Percentiles rank a stretch among this genome's conserved stretches.
Conservation (phyloP, 2,113 vertebrate genomes). For the Neomonachus schauinslandi region DNA sequence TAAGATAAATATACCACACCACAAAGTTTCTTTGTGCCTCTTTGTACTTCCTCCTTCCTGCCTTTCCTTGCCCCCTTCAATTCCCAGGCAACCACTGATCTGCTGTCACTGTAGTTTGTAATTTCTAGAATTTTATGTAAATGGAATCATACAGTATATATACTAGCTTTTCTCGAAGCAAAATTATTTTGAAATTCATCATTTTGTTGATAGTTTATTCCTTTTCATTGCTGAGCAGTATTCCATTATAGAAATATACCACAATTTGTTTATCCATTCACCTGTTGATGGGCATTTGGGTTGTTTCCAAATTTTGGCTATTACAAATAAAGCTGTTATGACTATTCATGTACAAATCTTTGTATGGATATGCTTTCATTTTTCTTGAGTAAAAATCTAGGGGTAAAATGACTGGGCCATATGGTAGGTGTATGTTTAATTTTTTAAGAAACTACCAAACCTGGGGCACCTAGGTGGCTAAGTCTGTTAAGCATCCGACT, state of each 20-base stretch:
- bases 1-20: background rate
- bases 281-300: background rate
- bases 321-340: background rate
- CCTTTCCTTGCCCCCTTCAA: background rate
- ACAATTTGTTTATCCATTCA: background rate
- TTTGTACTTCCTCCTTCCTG: background rate
- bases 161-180: background rate
- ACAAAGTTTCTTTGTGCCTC: background rate
- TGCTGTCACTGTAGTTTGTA: background rate
- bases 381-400: background rate
- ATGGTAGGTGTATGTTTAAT: background rate
- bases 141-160: background rate
- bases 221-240: conserved; percentile 1
- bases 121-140: background rate
- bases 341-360: background rate
- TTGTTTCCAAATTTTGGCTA: background rate
- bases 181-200: conserved; percentile 24
- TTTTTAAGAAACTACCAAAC: background rate
- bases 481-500: no score
- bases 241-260: background rate
- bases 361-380: background rate
- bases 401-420: background rate
- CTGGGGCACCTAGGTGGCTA: background rate
- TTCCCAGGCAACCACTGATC: background rate
- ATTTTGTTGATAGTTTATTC: background rate